Evolutionary conservation across 2,888 invertebrate species (phyloP).

Genomic region (Xylota sylvarum): DNA sequence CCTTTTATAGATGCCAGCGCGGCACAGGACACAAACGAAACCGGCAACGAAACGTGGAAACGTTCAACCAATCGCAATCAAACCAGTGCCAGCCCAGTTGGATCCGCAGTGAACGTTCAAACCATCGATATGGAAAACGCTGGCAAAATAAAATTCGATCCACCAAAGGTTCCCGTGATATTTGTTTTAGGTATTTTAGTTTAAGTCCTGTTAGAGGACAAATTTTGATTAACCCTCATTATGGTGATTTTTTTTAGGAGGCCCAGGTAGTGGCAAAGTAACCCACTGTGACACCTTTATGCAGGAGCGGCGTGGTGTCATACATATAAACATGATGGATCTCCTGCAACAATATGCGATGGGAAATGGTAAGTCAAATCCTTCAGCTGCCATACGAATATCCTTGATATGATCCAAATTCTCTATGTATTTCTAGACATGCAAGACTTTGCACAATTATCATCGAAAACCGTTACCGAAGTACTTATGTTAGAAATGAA

Average conservation of each 20-base stretch:
- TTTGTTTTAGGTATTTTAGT: slow-evolving; percentile 90
- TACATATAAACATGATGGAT: slow-evolving; percentile 96
- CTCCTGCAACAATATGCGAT: slow-evolving; percentile 95
- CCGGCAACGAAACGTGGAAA: slow-evolving; percentile 84
- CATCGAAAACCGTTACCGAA: slow-evolving; percentile 94
- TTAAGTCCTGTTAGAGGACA: neutral
- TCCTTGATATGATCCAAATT: neutral
- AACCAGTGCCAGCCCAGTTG: slow-evolving; percentile 79
- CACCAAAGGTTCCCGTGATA: slow-evolving; percentile 94
- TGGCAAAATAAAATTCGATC: slow-evolving; percentile 93
- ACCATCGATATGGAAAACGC: slow-evolving; percentile 91
- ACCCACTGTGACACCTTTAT: slow-evolving; percentile 97
- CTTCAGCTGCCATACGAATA: neutral
- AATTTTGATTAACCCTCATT: neutral
- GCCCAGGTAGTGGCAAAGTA: slow-evolving; percentile 99
- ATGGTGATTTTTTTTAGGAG: slow-evolving; percentile 87
- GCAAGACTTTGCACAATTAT: slow-evolving; percentile 94
- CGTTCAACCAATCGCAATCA: slow-evolving; percentile 80
- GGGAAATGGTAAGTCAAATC: slow-evolving; percentile 90
- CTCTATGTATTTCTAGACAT: slow-evolving; percentile 87
- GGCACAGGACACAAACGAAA: slow-evolving; percentile 91
- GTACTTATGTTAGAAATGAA: slow-evolving; percentile 97
- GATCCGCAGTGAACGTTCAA: slow-evolving; percentile 87
- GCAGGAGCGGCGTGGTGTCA: slow-evolving; percentile 93
- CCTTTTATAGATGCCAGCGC: slow-evolving; percentile 86